Percentiles rank a stretch among this genome's conserved stretches.
These are phyloP conservation scores for Saturnia japonica DNA, from an alignment of 2,888 invertebrate genomes.

Conservation along the genomic window DNA sequence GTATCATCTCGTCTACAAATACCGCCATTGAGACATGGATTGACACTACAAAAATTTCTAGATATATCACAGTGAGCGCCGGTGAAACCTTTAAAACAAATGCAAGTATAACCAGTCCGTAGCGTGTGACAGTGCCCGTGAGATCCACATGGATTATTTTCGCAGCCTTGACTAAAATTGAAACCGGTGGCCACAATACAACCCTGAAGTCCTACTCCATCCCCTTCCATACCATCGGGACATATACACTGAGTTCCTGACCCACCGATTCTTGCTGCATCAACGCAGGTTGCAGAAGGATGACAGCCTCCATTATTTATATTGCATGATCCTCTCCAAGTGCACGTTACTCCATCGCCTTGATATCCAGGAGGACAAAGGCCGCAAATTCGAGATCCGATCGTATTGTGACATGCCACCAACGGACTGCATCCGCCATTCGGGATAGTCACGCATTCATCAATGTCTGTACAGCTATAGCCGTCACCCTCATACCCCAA, in stretches of 20 bases:
- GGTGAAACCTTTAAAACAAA: slow-evolving; percentile 83
- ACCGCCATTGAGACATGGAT: slow-evolving; percentile 92
- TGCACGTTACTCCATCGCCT: slow-evolving; percentile 91
- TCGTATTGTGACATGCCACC: slow-evolving; percentile 93
- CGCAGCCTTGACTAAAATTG: slow-evolving; percentile 70
- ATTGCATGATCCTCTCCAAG: slow-evolving; percentile 85
- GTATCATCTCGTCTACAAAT: slow-evolving; percentile 80
- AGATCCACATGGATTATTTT: slow-evolving; percentile 76
- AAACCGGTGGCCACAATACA: slow-evolving; percentile 76
- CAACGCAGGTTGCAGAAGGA: slow-evolving; percentile 88
- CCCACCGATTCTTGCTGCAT: slow-evolving; percentile 82
- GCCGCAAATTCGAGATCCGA: slow-evolving; percentile 93
- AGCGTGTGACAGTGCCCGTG: slow-evolving; percentile 83
- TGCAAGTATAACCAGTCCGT: slow-evolving; percentile 76
- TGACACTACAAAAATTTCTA: slow-evolving; percentile 84
- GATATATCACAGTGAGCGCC: slow-evolving; percentile 84
- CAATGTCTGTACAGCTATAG: slow-evolving; percentile 90
- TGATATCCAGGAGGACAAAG: slow-evolving; percentile 93
- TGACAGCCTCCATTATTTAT: slow-evolving; percentile 94
- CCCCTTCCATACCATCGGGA: slow-evolving; percentile 88
- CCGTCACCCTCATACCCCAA: slow-evolving; percentile 94
- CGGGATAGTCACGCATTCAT: slow-evolving; percentile 92
- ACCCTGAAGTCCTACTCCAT: slow-evolving; percentile 90
- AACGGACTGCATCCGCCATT: slow-evolving; percentile 95
- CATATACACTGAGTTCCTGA: slow-evolving; percentile 88